Base-by-base conservation (phyloP, 2,797 vertebrate species). In the Poeciliopsis paucimaculata region DNA sequence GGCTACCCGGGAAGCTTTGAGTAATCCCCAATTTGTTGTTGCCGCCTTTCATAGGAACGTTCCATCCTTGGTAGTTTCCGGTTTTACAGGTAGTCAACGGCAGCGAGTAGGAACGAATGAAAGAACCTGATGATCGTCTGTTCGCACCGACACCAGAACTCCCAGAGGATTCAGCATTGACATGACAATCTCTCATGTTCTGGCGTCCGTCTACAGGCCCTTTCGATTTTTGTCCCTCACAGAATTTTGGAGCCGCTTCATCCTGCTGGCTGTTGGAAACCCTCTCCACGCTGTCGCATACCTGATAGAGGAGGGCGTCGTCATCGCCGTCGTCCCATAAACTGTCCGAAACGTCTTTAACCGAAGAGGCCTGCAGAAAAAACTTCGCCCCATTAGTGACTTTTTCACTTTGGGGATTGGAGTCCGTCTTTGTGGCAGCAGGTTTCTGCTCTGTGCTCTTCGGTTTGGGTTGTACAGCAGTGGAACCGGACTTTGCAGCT, bases 201-300 rank as follows among this genome's bases (percentile, higher is more conserved):
- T 15, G 76, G 23, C 66, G 76, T 73, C 46, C 16, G 43, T 79
- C 81, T 46, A 16, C 36, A 3, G 76, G 49, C 16, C 12, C 12
- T 5, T 86, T 72, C 60, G 26, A 57, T 36, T 20, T 53, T 28
- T 86, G 81, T 74, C 36, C 46, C 77, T 80, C 82, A 80, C 53
- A 3, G 76, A 7, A 47, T 11, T n/a, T 11, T 12, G 47, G 51
- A 49, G 64, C 73, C 26, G 0, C 76, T 78, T 82, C 84, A 46
- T 83, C 53, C 5, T 87, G 83, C 77, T 94, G 92, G 78, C 85
- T 93, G 92, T 88, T 94, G 72, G 95, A 97, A 84, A 95, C 93
- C 90, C 93, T 96, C 94, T 99, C 98, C 83, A 98, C 87, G 26
- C 95, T 95, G 89, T 98, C 97, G 90, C 98, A 99, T 23, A 96